Evolutionary conservation across 2,113 vertebrate genomes (phyloP), one percentile per base, ranked within the genome.

Genomic region (Pardalotus punctatus): DNA sequence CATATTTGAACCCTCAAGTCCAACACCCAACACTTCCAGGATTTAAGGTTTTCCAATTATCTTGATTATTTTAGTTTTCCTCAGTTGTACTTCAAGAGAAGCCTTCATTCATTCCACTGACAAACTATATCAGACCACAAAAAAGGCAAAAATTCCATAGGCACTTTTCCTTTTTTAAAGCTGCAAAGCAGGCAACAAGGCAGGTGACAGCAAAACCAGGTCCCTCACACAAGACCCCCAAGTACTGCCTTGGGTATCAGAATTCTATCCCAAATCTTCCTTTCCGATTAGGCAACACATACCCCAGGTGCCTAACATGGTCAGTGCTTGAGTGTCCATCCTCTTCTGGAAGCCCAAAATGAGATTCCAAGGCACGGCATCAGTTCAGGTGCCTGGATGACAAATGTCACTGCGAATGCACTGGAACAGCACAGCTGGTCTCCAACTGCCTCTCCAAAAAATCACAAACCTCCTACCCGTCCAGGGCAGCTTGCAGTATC

Each of bases 1-100:
- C 11, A 36, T 14, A 45, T 45, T 3, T 38, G 64, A 78, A 38
- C n/a, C 8, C 58, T 80, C 7, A 8, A 61, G 31, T 33, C 28
- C 35, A 91, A 80, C 11, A 65, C 8, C 17, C 21, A 74, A 47
- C 8, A 24, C 3, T 1, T 27, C 0, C 0, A 0, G 66, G 27
- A 64, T 27, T 66, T 43, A 58, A 48, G 3, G 12, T 57, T 91
- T 83, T 76, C 54, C 53, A 43, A 71, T 43, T 57, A 64, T 20
- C 45, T 51, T 18, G 6, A 61, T 31, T 54, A 54, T 45, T 86
- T 60, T 19, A n/a, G 25, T 43, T 88, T 64, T 79, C 8, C 28
- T 88, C n/a, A 33, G 7, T 1, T 31, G 11, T 14, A 40, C 36
- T 43, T 53, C 25, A 61, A 61, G 67, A 77, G 35, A 86, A 43